These are phyloP conservation scores for Manacus vitellinus DNA, from an alignment of 2,113 vertebrate genomes.

Conservation along the genomic window DNA sequence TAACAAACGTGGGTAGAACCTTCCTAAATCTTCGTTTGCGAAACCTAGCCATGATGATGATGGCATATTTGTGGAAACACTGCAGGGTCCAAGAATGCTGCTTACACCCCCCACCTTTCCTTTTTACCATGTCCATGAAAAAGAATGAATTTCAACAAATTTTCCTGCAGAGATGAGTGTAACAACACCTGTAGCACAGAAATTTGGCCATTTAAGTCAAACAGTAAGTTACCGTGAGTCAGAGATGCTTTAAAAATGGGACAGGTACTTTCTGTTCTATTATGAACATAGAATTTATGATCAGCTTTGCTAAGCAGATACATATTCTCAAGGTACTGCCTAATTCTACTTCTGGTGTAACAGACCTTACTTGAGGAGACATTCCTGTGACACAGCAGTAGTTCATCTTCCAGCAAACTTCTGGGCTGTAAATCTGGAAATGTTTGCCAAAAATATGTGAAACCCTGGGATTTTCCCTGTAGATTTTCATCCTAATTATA, in stretches of 20 bases:
- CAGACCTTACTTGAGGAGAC: neutral
- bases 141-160: neutral
- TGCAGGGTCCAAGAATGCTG: neutral
- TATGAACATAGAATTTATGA: neutral
- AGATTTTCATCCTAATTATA: neutral
- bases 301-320: neutral
- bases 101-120: neutral
- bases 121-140: neutral
- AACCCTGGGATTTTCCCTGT: neutral
- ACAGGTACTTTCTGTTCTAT: neutral
- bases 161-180: neutral
- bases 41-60: no score
- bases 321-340: neutral
- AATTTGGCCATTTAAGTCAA: neutral
- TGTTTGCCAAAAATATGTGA: neutral
- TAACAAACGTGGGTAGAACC: no score
- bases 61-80: neutral
- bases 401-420: neutral
- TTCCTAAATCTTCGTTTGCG: no score
- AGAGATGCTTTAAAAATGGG: neutral
- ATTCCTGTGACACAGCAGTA: neutral
- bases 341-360: rapidly evolving
- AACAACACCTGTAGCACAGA: neutral
- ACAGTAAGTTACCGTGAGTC: neutral
- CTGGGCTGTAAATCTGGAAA: neutral